Percentiles rank a stretch among this genome's conserved stretches.
phyloP scores from a whole-genome alignment of 2,888 invertebrate genomes.

The Diloba caeruleocephala region DNA sequence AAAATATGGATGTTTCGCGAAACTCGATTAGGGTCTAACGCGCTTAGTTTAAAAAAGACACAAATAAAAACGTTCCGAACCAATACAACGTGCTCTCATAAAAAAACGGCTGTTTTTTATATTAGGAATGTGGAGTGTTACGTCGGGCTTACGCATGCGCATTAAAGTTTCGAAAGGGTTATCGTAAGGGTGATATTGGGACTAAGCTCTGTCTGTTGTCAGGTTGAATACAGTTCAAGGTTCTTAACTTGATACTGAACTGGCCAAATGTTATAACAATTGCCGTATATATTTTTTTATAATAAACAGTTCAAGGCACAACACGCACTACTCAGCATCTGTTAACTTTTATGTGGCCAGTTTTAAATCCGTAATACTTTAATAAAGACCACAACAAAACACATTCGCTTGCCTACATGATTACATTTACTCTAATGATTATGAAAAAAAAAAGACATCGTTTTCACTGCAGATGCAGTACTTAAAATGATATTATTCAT shows the following conservation, averaged over 20 bases:
- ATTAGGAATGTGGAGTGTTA: background rate
- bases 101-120: background rate
- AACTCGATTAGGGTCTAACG: slow-evolving; percentile 65
- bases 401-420: slow-evolving; percentile 13
- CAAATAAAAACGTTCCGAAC: slow-evolving; percentile 3
- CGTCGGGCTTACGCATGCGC: background rate
- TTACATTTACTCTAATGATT: slow-evolving; percentile 38
- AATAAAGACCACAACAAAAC: slow-evolving; percentile 6
- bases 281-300: too few species aligned
- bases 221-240: too few species aligned
- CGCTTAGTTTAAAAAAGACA: slow-evolving; percentile 29
- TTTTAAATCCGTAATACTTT: background rate
- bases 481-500: slow-evolving; percentile 54
- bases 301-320: too few species aligned
- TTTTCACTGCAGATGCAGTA: slow-evolving; percentile 42
- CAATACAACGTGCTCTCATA: too few species aligned
- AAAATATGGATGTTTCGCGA: slow-evolving; percentile 66
- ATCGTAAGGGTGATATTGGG: too few species aligned
- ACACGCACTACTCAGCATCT: too few species aligned
- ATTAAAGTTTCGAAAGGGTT: too few species aligned
- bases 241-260: too few species aligned
- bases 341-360: too few species aligned
- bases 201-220: too few species aligned
- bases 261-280: too few species aligned
- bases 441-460: slow-evolving; percentile 36